Percentiles rank a stretch among this genome's conserved stretches.
Evolutionary conservation across 2,888 invertebrate species (phyloP).

Genomic region (Cinara cedri): DNA sequence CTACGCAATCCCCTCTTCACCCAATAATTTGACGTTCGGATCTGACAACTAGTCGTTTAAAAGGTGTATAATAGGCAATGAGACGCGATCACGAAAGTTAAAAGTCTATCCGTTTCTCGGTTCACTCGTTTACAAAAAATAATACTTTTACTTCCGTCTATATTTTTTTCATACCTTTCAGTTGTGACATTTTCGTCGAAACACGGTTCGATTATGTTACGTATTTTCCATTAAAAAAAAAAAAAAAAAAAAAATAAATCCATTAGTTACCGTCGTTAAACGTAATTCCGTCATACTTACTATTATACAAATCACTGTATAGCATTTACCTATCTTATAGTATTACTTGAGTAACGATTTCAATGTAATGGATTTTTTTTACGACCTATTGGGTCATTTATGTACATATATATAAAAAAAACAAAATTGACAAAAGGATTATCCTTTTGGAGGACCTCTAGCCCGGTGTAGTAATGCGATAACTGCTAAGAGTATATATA

Average conservation of each 20-base stretch:
- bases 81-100: too few species aligned
- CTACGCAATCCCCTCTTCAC: neutral
- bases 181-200: too few species aligned
- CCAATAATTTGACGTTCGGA: neutral
- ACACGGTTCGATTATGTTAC: too few species aligned
- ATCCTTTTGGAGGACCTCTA: slow-evolving; percentile 27
- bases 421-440: slow-evolving; percentile 35
- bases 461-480: slow-evolving; percentile 25
- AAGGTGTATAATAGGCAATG: too few species aligned
- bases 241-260: too few species aligned
- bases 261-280: neutral
- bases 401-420: neutral
- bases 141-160: too few species aligned
- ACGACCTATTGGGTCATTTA: neutral
- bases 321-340: too few species aligned
- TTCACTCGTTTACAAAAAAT: too few species aligned
- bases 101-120: too few species aligned
- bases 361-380: neutral
- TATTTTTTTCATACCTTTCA: too few species aligned
- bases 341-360: neutral
- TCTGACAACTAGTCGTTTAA: neutral
- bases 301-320: neutral
- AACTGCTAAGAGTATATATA: slow-evolving; percentile 17
- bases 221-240: too few species aligned
- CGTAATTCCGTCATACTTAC: neutral